A percentile compares a stretch with the other conserved stretches of the same genome.
Conservation (phyloP, 2,888 invertebrate genomes). For the Meiosimyza platycephala region DNA sequence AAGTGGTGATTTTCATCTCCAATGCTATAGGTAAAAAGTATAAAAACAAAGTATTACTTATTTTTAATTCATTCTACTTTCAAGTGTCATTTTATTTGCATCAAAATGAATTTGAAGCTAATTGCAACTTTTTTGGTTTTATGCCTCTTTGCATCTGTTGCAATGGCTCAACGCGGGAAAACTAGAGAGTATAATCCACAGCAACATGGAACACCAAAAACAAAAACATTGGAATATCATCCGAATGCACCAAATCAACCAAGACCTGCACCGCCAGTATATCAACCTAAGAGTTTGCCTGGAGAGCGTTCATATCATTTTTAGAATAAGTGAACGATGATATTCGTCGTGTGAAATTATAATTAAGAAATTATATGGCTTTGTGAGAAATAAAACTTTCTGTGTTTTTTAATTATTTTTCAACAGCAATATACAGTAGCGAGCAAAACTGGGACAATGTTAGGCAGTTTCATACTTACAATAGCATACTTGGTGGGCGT, state of each 20-base stretch:
- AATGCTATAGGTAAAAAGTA: too few relatives aligned
- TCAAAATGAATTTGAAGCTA: conserved; percentile 11
- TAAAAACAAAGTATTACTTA: too few relatives aligned
- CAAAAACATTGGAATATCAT: conserved; percentile 19
- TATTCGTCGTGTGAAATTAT: too few relatives aligned
- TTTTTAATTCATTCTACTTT: too few relatives aligned
- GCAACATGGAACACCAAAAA: conserved; percentile 1
- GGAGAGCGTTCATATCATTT: conserved; percentile 12
- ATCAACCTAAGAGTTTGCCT: conserved; percentile 15
- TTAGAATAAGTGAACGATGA: too few relatives aligned
- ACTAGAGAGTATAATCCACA: conserved; percentile 24
- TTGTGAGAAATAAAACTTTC: too few relatives aligned
- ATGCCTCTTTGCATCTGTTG: neutral
- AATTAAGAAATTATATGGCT: too few relatives aligned
- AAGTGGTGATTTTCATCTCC: neutral
- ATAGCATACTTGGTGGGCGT: too few relatives aligned
- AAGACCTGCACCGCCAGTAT: conserved; percentile 9
- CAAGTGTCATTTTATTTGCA: neutral
- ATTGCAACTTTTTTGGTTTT: conserved; percentile 12
- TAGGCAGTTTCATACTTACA: too few relatives aligned
- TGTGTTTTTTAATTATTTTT: too few relatives aligned
- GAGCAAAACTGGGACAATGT: too few relatives aligned
- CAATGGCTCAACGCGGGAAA: conserved; percentile 13
- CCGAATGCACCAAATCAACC: conserved; percentile 27
- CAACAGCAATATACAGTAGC: too few relatives aligned